Base-by-base conservation (phyloP, 1,140 invertebrate genomes). In the Ostrea edulis region DNA sequence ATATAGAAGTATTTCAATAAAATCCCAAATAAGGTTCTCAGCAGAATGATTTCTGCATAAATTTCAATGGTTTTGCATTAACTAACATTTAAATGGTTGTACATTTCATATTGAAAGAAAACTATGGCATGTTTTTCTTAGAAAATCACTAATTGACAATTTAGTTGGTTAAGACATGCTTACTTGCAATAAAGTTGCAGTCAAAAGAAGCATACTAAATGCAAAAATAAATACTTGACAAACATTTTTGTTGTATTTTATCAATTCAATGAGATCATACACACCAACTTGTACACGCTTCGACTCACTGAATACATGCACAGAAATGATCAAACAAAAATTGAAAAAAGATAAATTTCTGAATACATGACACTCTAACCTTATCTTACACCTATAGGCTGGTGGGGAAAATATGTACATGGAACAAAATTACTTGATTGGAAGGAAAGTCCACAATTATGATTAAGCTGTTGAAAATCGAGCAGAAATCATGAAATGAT, bases 221-320 rank as follows among this genome's bases (percentile, higher is more conserved):
- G 68, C 68, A 77, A 77, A 77, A 77, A 77, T 77, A 77, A 77
- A 77, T 77, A 77, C 68, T 77, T 77, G 29, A 77, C 68, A 77
- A 77, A 77, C 22, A 77, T 77, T 77, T 77, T 62, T 62, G 55
- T 62, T 77, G 68, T 77, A 77, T 77, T 77, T 77, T 77, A 25
- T 77, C 68, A 29, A 35, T 77, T 35, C 68, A 77, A 77, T 77
- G 68, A 77, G 68, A 77, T 77, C 68, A 77, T 77, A 77, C 68
- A 77, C 29, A 77, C 68, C 25, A 77, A 77, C 68, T 77, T 25
- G 29, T 29, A 77, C 68, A 77, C 29, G 68, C 68, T 77, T 29
- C 25, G 29, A 77, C 68, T 77, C 68, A 35, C 68, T 25, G 68
- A 77, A 77, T 77, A 77, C 68, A 77, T 77, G 68, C 68, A 77